A percentile compares a stretch with the other conserved stretches of the same genome.
Conservation (phyloP, 2,888 invertebrate genomes). For the Agrotis ipsilon region DNA sequence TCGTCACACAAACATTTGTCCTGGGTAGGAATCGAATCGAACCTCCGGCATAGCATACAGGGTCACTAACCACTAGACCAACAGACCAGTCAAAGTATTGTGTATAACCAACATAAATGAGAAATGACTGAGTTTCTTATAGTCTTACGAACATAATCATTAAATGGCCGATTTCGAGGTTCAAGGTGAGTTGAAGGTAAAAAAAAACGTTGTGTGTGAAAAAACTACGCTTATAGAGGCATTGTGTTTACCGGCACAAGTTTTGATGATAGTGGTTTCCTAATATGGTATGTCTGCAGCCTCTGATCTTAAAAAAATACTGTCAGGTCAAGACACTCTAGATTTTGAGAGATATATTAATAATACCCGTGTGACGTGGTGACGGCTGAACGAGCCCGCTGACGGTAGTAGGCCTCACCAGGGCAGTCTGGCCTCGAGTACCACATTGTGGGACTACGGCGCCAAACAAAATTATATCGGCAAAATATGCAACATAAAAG, state of each 20-base stretch:
- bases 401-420: background rate
- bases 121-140: slow-evolving; percentile 3
- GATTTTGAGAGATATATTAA: background rate
- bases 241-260: slow-evolving; percentile 12
- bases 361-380: too few species aligned
- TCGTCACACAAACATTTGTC: too few species aligned
- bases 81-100: too few species aligned
- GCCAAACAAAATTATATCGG: too few species aligned
- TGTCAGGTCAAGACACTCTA: background rate
- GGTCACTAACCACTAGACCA: too few species aligned
- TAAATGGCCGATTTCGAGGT: background rate
- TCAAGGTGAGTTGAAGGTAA: slow-evolving; percentile 15
- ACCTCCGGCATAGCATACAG: too few species aligned
- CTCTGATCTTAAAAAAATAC: background rate
- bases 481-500: too few species aligned
- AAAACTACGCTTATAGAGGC: background rate
- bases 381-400: too few species aligned
- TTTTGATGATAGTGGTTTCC: background rate
- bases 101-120: background rate
- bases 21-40: too few species aligned
- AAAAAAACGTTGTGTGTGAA: slow-evolving; percentile 6
- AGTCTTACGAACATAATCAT: slow-evolving; percentile 3
- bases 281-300: slow-evolving; percentile 11
- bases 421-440: too few species aligned
- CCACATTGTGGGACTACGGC: too few species aligned